These are phyloP conservation scores for Lasaia peninsularis DNA, from an alignment of 1,140 invertebrate species.

Conservation along the genomic window DNA sequence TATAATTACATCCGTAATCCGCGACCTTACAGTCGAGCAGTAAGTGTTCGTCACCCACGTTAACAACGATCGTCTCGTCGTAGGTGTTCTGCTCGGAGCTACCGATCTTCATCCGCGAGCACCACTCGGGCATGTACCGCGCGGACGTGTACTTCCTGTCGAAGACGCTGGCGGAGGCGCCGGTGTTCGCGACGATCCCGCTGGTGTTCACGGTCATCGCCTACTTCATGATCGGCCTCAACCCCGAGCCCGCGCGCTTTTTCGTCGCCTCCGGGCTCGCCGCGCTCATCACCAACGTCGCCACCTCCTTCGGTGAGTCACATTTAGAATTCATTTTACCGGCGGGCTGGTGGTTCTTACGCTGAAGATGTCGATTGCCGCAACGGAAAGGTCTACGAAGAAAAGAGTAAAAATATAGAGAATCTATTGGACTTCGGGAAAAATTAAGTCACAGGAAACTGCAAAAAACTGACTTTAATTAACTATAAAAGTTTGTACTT, in stretches of 20 bases:
- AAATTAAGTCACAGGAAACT: too few species aligned
- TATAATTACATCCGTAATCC: too few species aligned
- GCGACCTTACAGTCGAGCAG: too few species aligned
- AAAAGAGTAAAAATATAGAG: too few species aligned
- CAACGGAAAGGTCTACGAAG: too few species aligned
- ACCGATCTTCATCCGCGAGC: slow-evolving; percentile 94
- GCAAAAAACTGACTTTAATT: too few species aligned
- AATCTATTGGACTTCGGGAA: too few species aligned
- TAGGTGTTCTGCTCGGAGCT: slow-evolving; percentile 95
- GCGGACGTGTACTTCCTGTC: slow-evolving; percentile 95
- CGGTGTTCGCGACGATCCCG: slow-evolving; percentile 89
- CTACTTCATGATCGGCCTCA: slow-evolving; percentile 93
- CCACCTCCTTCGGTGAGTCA: slow-evolving; percentile 91
- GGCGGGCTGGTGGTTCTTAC: too few species aligned
- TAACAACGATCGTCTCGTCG: background rate
- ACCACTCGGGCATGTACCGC: slow-evolving; percentile 94
- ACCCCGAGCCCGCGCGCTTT: slow-evolving; percentile 84
- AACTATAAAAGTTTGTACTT: too few species aligned
- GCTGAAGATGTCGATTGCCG: too few species aligned
- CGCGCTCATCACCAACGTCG: slow-evolving; percentile 91
- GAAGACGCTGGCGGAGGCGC: slow-evolving; percentile 93
- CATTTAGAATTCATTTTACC: background rate
- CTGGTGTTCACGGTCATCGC: slow-evolving; percentile 89
- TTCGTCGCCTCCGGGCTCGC: slow-evolving; percentile 86
- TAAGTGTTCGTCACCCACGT: too few species aligned